Evolutionary conservation across 1,140 invertebrate genomes (phyloP), one percentile per base, ranked within the genome.

Genomic region (Aphelenchoides avenae): DNA sequence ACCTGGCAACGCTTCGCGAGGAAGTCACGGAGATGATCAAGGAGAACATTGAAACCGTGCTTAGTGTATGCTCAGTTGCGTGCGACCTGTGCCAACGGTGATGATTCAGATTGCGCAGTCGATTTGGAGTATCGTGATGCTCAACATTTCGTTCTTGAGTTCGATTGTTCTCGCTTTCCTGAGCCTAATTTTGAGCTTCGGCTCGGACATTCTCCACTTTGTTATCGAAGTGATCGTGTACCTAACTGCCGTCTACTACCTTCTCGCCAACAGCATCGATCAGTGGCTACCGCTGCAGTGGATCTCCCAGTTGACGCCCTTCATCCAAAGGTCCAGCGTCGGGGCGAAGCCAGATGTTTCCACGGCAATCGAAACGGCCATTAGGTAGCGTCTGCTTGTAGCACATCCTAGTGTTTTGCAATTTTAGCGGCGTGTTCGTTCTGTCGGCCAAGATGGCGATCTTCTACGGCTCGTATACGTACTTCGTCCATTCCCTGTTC

Each of bases 381-480:
- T 75, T 7, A 64, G 57, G 70, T 71, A 48, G 13, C 13, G 13
- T 5, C 15, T 40, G 15, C n/a, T 61, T 62, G 18, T 40, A 20
- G 36, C 15, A 11, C 11, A 46, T 29, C 41, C 57, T 57, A 0
- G 7, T 6, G 31, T 18, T 59, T 59, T 60, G 31, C 18, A 31
- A 13, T 20, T 18, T 34, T n/a, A 84, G 83, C 41, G 82, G 84
- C 33, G 89, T 98, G 2, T 91, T 97, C 73, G 85, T 87, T 39
- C 91, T 91, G 0, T 93, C 91, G 1, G 87, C 95, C 57, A 98
- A 97, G 81, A 90, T 97, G 84, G 88, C 90, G 3, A 83, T 87
- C 0, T 98, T 98, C 80, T 96, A 97, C 77, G 92, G 91, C 0
- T 80, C 97, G 52, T 98, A 92, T 85, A 97, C 93, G 0, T 97